phyloP scores from a whole-genome alignment of 2,797 vertebrate genomes.

The Centroberyx gerrardi region DNA sequence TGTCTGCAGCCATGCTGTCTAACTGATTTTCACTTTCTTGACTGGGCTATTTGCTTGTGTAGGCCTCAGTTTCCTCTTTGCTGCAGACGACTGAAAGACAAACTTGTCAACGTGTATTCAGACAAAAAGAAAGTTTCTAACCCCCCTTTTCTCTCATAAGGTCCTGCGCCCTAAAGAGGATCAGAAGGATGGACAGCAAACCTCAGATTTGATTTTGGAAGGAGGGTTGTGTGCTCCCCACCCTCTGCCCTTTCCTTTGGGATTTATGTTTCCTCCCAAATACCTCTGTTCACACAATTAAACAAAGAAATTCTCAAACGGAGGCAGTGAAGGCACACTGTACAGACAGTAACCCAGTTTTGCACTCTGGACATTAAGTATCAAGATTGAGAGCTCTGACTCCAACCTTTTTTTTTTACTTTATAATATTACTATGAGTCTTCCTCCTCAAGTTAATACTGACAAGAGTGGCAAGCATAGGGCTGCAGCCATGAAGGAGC shows the following conservation, averaged over 20 bases:
- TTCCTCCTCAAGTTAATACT: slow-evolving; percentile 91
- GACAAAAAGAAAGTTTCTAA: slow-evolving; percentile 51
- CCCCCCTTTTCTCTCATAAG: slow-evolving; percentile 59
- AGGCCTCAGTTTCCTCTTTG: slow-evolving; percentile 75
- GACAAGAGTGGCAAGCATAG: slow-evolving; percentile 90
- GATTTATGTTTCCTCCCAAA: slow-evolving; percentile 76
- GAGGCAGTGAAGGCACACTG: slow-evolving; percentile 56
- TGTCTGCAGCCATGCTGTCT: background rate
- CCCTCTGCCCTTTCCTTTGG: slow-evolving; percentile 75
- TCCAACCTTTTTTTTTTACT: slow-evolving; percentile 27
- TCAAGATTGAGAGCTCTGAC: slow-evolving; percentile 35
- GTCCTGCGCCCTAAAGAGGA: slow-evolving; percentile 61
- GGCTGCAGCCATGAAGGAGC: slow-evolving; percentile 87
- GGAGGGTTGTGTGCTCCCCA: slow-evolving; percentile 65
- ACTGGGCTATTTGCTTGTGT: slow-evolving; percentile 49
- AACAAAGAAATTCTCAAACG: slow-evolving; percentile 50
- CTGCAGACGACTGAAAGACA: slow-evolving; percentile 41
- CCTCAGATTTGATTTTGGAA: slow-evolving; percentile 69
- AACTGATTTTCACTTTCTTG: slow-evolving; percentile 30
- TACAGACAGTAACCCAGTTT: slow-evolving; percentile 33
- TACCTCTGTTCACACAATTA: slow-evolving; percentile 69
- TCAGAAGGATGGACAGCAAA: slow-evolving; percentile 65
- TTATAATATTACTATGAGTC: slow-evolving; percentile 89
- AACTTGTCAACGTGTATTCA: slow-evolving; percentile 30
- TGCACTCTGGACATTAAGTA: slow-evolving; percentile 31